These are phyloP conservation scores for Camelus bactrianus DNA, from an alignment of 2,113 vertebrate genomes.

Conservation along the genomic window DNA sequence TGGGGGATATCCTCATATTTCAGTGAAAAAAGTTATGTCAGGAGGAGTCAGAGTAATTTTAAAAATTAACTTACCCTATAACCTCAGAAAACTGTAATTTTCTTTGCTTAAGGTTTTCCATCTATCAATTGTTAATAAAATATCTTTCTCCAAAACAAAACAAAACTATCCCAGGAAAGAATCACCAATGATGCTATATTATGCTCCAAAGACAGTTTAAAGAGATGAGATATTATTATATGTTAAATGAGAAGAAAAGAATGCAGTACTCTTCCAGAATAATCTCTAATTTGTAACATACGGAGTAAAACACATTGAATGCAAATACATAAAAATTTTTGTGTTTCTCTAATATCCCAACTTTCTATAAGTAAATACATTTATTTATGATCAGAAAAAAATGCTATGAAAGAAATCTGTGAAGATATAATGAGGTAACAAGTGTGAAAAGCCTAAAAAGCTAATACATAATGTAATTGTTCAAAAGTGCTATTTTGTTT, in stretches of 20 bases:
- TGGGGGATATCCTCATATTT: not conserved
- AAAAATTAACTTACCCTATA: not conserved
- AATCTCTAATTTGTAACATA: not conserved
- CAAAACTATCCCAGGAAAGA: not conserved
- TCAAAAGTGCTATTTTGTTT: not conserved
- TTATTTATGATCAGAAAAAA: conserved; percentile 6
- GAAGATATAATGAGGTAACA: not conserved
- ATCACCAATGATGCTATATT: not conserved
- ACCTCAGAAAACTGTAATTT: conserved; percentile 6
- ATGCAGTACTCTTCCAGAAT: not conserved
- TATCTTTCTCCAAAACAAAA: not conserved
- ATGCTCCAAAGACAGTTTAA: not conserved
- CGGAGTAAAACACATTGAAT: not conserved
- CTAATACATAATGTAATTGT: not conserved
- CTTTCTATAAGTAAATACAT: not conserved
- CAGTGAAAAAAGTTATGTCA: not conserved
- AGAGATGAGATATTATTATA: not conserved
- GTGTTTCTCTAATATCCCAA: not conserved
- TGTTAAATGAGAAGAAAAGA: not conserved
- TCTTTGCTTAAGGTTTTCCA: not conserved
- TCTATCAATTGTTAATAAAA: conserved; percentile 14
- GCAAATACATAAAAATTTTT: not conserved
- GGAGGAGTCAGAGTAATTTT: not conserved
- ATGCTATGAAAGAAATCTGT: not conserved
- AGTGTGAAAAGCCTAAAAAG: not conserved